Percentiles rank a stretch among this genome's conserved stretches.
Evolutionary conservation across 2,888 invertebrate genomes (phyloP).

Genomic region (Apodemia hepburni): DNA sequence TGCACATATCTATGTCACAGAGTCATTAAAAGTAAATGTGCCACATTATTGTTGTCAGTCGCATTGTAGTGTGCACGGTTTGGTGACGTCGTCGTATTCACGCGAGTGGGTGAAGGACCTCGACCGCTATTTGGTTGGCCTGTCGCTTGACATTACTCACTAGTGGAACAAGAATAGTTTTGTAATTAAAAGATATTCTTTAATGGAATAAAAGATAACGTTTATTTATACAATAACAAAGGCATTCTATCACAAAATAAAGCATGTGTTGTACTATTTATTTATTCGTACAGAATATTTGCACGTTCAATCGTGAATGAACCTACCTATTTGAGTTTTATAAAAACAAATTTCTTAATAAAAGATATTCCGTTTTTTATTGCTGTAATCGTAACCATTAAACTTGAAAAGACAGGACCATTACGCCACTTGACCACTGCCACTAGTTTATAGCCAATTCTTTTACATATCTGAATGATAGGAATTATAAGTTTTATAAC

Average conservation of each 20-base stretch:
- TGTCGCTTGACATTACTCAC: conserved; percentile 35
- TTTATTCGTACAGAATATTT: no score
- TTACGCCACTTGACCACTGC: not conserved
- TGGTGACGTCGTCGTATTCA: conserved; percentile 32
- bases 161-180: conserved; percentile 23
- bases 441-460: not conserved
- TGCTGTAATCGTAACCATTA: not conserved
- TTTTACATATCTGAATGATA: no score
- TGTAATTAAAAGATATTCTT: not conserved
- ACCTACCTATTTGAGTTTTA: no score
- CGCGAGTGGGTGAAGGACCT: conserved; percentile 58
- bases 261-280: no score
- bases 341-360: no score
- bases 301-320: no score
- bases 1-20: conserved; percentile 11
- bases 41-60: conserved; percentile 9
- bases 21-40: conserved; percentile 13
- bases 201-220: no score
- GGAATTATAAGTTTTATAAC: no score
- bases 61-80: conserved; percentile 17
- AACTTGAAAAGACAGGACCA: not conserved
- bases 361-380: not conserved
- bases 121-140: conserved; percentile 59
- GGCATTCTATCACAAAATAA: no score
- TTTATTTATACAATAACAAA: no score